Evolutionary conservation across 1,140 invertebrate species (phyloP).

Genomic region (Drosophila littoralis): DNA sequence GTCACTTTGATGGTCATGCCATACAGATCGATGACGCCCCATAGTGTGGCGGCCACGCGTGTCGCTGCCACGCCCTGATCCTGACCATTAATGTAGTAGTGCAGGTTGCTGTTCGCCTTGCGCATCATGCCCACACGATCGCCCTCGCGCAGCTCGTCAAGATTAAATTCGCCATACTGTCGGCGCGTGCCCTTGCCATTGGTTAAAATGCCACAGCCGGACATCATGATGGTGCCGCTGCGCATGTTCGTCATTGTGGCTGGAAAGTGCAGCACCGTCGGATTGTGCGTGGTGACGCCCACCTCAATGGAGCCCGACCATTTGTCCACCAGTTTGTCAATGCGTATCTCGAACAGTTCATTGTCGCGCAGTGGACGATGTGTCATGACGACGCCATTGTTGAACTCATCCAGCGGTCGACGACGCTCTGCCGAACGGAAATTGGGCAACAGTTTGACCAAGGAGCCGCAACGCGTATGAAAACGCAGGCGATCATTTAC

Average conservation of each 20-base stretch:
- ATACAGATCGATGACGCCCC: constrained; percentile 97
- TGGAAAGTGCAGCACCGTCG: constrained; percentile 94
- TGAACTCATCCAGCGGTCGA: constrained; percentile 96
- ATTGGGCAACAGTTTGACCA: constrained; percentile 94
- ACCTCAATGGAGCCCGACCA: constrained; percentile 98
- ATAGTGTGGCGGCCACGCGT: constrained; percentile 90
- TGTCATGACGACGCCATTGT: constrained; percentile 96
- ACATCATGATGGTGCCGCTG: constrained; percentile 98
- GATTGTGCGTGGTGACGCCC: constrained; percentile 97
- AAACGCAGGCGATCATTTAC: constrained; percentile 91
- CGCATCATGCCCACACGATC: constrained; percentile 92
- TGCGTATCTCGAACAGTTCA: constrained; percentile 96
- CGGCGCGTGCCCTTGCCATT: constrained; percentile 96
- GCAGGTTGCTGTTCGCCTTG: constrained; percentile 92
- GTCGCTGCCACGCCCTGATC: constrained; percentile 96
- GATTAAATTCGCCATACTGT: constrained; percentile 97
- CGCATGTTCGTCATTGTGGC: constrained; percentile 99
- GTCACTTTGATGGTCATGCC: constrained; percentile 98
- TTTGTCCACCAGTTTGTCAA: constrained; percentile 95
- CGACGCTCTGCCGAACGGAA: constrained; percentile 93
- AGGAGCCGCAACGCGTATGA: constrained; percentile 93
- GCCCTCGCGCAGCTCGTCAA: constrained; percentile 96
- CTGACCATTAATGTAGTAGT: constrained; percentile 96
- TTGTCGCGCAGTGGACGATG: constrained; percentile 93
- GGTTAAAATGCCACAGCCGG: constrained; percentile 96